These are phyloP conservation scores for Ceratoteleas bidentatus DNA, from an alignment of 1,140 invertebrate species.

Conservation along the genomic window DNA sequence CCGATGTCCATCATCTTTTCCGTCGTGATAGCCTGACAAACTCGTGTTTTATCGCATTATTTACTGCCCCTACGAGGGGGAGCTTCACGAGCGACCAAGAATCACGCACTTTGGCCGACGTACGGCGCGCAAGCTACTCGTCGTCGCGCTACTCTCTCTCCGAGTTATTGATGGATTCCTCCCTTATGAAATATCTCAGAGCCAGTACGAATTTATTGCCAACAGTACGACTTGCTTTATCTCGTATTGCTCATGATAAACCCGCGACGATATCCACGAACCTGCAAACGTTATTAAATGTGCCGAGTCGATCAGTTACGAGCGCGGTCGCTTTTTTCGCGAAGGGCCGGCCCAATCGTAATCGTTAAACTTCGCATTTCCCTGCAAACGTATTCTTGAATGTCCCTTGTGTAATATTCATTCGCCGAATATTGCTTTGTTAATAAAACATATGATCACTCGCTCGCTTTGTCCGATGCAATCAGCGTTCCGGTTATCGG, in stretches of 20 bases:
- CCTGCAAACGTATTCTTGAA: too few relatives aligned
- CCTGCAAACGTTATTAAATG: constrained; percentile 67
- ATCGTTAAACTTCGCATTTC: constrained; percentile 60
- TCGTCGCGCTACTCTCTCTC: constrained; percentile 56
- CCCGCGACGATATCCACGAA: constrained; percentile 75
- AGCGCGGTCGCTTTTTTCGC: constrained; percentile 56
- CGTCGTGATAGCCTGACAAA: constrained; percentile 79
- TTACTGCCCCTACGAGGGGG: constrained; percentile 75
- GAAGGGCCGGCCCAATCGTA: constrained; percentile 46
- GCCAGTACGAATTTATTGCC: constrained; percentile 80
- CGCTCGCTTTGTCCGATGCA: too few relatives aligned
- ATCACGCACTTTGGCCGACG: constrained; percentile 64
- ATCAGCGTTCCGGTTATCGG: too few relatives aligned
- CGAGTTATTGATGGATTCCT: constrained; percentile 81
- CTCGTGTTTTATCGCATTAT: constrained; percentile 82
- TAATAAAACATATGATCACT: too few relatives aligned
- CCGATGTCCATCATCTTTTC: constrained; percentile 65
- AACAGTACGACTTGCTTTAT: constrained; percentile 79
- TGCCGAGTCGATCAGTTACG: constrained; percentile 56
- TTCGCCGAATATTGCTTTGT: too few relatives aligned
- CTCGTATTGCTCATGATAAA: constrained; percentile 81
- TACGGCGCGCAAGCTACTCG: constrained; percentile 60
- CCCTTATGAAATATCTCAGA: constrained; percentile 81
- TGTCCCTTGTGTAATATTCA: too few relatives aligned
- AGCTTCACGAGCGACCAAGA: constrained; percentile 66